A percentile compares a stretch with the other conserved stretches of the same genome.
These are phyloP conservation scores for Troides oblongomaculatus DNA, from an alignment of 2,888 invertebrate species.

Conservation along the genomic window DNA sequence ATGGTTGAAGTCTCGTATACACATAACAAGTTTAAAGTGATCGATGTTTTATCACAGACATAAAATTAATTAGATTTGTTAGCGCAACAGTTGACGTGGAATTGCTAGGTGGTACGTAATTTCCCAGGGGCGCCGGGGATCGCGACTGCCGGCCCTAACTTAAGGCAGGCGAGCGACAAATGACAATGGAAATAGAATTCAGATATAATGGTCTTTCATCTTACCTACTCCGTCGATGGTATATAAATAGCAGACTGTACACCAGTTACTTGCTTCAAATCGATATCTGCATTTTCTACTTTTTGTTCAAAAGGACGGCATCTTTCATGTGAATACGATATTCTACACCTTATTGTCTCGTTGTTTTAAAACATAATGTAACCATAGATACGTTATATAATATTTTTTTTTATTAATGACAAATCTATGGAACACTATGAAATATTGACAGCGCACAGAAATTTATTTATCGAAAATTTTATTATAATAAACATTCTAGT, in stretches of 20 bases:
- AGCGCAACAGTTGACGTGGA: constrained; percentile 46
- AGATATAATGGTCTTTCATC: constrained; percentile 10
- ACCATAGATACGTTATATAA: neutral
- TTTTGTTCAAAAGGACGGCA: neutral
- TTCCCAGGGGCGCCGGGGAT: constrained; percentile 58
- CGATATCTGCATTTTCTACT: too few relatives aligned
- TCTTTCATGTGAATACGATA: neutral
- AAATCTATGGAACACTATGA: neutral
- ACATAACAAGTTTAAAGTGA: neutral
- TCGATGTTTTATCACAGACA: constrained; percentile 11
- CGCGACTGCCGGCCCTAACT: constrained; percentile 28
- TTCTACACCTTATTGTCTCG: neutral
- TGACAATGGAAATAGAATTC: constrained; percentile 31
- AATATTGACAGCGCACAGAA: too few relatives aligned
- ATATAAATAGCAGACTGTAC: neutral
- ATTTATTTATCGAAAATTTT: too few relatives aligned
- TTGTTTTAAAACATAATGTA: neutral
- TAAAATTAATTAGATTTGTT: constrained; percentile 62
- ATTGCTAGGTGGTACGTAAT: constrained; percentile 60
- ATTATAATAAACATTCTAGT: too few relatives aligned
- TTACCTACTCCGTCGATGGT: neutral
- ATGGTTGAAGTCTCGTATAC: neutral
- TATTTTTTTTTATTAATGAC: neutral
- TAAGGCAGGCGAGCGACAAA: constrained; percentile 31
- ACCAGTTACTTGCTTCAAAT: neutral